Evolutionary conservation across 2,113 vertebrate species (phyloP).

Genomic region (Coturnix japonica): DNA sequence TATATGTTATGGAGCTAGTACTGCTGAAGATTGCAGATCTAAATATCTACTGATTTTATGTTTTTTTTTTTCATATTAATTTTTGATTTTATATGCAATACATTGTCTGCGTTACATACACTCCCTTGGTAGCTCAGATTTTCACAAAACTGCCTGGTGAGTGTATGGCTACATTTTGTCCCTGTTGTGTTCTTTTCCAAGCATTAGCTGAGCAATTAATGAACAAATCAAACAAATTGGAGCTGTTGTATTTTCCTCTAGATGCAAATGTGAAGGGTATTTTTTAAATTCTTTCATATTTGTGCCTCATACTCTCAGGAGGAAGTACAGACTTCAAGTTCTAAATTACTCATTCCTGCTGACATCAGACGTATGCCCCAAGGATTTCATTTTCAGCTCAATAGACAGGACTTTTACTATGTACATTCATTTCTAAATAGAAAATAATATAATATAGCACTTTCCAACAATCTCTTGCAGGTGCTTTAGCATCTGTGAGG

Average conservation of each 20-base stretch:
- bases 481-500: constrained; percentile 13
- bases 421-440: constrained; percentile 67
- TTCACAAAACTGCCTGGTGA: constrained; percentile 7
- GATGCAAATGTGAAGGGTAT: constrained; percentile 58
- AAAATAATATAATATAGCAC: constrained; percentile 53
- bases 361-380: constrained; percentile 64
- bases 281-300: constrained; percentile 55
- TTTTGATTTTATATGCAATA: constrained; percentile 25
- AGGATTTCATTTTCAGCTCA: constrained; percentile 64
- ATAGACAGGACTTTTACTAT: constrained; percentile 50
- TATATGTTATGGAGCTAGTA: not conserved
- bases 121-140: constrained; percentile 10
- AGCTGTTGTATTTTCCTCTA: constrained; percentile 47
- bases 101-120: not conserved
- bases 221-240: constrained; percentile 68
- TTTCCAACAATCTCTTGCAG: constrained; percentile 21
- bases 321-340: constrained; percentile 63
- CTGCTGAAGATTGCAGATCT: not conserved
- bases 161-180: constrained; percentile 44
- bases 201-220: constrained; percentile 74
- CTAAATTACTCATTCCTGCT: constrained; percentile 69
- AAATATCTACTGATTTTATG: not conserved
- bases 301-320: constrained; percentile 32
- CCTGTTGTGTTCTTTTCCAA: constrained; percentile 52
- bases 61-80: constrained; percentile 8